Conservation (phyloP, 2,113 vertebrate species). For the Paradoxurus hermaphroditus region DNA sequence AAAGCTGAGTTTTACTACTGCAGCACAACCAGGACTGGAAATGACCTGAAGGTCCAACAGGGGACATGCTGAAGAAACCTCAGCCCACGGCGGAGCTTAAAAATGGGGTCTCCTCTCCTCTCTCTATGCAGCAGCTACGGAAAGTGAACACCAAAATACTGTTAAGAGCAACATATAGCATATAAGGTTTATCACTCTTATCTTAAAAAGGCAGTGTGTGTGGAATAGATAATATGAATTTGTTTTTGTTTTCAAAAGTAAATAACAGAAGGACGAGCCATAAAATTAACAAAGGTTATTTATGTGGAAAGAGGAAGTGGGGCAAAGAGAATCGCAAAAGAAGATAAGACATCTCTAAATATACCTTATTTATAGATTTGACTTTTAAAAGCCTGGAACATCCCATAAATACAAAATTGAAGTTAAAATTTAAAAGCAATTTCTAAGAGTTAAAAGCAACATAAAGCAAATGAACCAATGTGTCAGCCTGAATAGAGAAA, state of each 20-base stretch:
- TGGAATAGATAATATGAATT: neutral
- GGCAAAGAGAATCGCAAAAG: neutral
- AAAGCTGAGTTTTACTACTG: neutral
- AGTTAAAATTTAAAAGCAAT: conserved; percentile 2
- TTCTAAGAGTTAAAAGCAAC: neutral
- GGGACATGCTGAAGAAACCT: neutral
- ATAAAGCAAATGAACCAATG: neutral
- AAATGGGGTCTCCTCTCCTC: neutral
- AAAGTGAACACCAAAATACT: neutral
- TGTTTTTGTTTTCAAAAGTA: neutral
- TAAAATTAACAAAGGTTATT: neutral
- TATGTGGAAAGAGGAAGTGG: neutral
- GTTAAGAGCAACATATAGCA: neutral
- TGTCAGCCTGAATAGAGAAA: neutral
- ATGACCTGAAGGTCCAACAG: neutral
- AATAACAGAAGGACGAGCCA: neutral
- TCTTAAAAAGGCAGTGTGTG: neutral
- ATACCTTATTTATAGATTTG: neutral
- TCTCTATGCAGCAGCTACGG: neutral
- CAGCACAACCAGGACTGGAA: neutral
- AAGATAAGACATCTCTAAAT: neutral
- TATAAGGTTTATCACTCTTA: neutral
- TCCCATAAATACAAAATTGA: neutral
- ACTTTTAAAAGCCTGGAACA: neutral
- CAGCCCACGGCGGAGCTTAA: neutral